phyloP scores from a whole-genome alignment of 2,888 invertebrate genomes.

The Tenthredo scrophulariae region DNA sequence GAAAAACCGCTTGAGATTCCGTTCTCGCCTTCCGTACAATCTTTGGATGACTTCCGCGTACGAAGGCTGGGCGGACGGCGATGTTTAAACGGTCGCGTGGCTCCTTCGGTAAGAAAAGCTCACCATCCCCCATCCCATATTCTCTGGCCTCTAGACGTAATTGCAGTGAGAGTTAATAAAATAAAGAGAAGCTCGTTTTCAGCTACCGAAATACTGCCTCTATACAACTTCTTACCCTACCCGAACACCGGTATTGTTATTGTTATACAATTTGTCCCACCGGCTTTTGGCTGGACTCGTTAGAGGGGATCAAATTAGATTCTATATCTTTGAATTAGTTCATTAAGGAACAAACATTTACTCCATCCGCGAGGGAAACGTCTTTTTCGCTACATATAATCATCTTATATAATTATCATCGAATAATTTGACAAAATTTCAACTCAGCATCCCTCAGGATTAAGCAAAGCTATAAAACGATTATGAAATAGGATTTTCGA shows the following conservation, averaged over 20 bases:
- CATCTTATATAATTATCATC: background rate
- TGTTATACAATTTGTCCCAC: background rate
- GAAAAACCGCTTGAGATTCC: slow-evolving; percentile 33
- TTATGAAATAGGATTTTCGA: background rate
- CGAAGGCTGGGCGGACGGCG: background rate
- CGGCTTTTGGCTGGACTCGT: background rate
- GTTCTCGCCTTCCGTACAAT: slow-evolving; percentile 37
- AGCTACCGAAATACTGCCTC: background rate
- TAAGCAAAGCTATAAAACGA: background rate
- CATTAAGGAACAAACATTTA: background rate
- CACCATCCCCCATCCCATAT: background rate
- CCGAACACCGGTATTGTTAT: background rate
- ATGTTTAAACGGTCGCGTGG: slow-evolving; percentile 44
- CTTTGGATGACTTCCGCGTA: slow-evolving; percentile 42
- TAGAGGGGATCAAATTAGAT: background rate
- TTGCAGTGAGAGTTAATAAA: slow-evolving; percentile 31
- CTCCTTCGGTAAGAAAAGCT: background rate
- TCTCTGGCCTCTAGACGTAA: background rate
- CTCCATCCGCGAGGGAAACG: background rate
- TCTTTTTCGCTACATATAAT: background rate
- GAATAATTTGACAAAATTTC: background rate
- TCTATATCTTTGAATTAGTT: background rate
- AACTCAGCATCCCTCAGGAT: background rate
- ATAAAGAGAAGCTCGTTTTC: slow-evolving; percentile 19
- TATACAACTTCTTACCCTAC: background rate